phyloP scores from a whole-genome alignment of 2,797 vertebrate genomes.

The Sebastes ruberrimus region DNA sequence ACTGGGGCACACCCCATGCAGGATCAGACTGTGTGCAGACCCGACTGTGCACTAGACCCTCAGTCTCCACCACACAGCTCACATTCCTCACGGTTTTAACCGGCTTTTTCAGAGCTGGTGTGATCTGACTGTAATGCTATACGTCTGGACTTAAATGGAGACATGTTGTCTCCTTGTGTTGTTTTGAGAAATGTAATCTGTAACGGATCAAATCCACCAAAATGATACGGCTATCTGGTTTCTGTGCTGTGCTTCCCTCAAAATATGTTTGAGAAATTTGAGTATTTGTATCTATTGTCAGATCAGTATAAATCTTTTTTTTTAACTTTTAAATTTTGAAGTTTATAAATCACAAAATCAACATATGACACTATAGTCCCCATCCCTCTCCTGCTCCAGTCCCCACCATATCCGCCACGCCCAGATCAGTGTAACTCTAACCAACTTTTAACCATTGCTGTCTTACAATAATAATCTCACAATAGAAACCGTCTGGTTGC shows the following conservation, averaged over 20 bases:
- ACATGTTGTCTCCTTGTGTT: background rate
- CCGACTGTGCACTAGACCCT: constrained; percentile 13
- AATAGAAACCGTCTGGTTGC: background rate
- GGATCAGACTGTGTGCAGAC: constrained; percentile 7
- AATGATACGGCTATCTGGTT: background rate
- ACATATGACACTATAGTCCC: too few species aligned
- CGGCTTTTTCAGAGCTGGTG: background rate
- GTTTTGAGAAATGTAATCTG: background rate
- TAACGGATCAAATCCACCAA: background rate
- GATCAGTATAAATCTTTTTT: background rate
- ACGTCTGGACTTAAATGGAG: background rate
- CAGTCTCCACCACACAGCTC: constrained; percentile 16
- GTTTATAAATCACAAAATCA: too few species aligned
- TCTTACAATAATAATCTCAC: background rate
- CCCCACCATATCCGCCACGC: too few species aligned
- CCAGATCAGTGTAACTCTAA: background rate
- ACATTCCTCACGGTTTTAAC: constrained; percentile 53
- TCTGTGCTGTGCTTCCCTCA: background rate
- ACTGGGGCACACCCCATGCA: constrained; percentile 48
- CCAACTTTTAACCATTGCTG: background rate
- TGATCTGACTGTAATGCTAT: constrained; percentile 7
- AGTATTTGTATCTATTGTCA: background rate
- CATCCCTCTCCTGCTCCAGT: too few species aligned
- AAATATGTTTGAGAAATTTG: background rate
- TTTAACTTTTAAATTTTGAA: too few species aligned